phyloP scores from a whole-genome alignment of 1,140 invertebrate genomes.

The Trypoxylus dichotomus region DNA sequence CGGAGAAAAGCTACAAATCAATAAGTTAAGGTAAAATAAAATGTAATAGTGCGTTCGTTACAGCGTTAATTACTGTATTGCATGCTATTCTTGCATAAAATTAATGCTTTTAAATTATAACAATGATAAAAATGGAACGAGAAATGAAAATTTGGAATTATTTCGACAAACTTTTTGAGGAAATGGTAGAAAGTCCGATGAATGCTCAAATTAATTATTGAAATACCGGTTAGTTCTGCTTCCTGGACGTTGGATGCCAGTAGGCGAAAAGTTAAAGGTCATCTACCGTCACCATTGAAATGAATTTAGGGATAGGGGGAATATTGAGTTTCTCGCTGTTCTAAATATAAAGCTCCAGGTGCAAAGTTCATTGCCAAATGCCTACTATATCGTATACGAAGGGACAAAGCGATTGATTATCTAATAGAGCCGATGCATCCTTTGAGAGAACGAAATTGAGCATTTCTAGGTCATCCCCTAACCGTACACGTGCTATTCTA shows the following conservation, averaged over 20 bases:
- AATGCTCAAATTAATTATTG: too few species aligned
- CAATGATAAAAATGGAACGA: too few species aligned
- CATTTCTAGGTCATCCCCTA: neutral
- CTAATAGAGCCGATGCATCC: neutral
- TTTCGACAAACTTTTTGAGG: too few species aligned
- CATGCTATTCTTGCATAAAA: neutral
- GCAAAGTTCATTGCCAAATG: neutral
- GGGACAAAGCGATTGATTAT: neutral
- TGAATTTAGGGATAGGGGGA: neutral
- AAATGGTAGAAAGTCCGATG: too few species aligned
- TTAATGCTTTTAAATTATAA: neutral
- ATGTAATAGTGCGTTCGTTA: too few species aligned
- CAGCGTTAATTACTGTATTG: neutral
- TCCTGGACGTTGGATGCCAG: too few species aligned
- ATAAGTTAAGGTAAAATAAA: too few species aligned
- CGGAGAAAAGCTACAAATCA: too few species aligned
- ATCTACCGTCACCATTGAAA: neutral
- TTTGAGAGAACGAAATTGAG: too few species aligned
- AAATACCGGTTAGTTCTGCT: too few species aligned
- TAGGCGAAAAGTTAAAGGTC: neutral
- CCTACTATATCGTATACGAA: too few species aligned
- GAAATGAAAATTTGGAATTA: too few species aligned
- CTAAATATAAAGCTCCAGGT: neutral
- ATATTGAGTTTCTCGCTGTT: neutral
- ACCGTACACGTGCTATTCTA: neutral